A percentile compares a stretch with the other conserved stretches of the same genome.
phyloP scores from a whole-genome alignment of 2,888 invertebrate species.

The Malachius bipustulatus region DNA sequence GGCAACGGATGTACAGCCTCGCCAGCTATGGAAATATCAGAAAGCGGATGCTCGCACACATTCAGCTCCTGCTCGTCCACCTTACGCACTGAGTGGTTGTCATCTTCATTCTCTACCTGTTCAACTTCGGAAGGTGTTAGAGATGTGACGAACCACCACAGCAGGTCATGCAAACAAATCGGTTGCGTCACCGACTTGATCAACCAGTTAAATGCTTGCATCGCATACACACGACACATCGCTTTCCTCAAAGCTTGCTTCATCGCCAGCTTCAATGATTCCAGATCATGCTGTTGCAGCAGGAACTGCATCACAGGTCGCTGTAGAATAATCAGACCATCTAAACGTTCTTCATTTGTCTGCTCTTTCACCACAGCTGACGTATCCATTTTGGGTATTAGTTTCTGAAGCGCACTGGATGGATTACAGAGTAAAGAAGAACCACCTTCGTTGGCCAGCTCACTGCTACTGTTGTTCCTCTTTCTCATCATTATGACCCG shows the following conservation, averaged over 20 bases:
- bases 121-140: constrained; percentile 48
- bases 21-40: constrained; percentile 67
- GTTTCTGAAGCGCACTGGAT: constrained; percentile 71
- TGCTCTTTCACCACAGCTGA: constrained; percentile 39
- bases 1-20: constrained; percentile 52
- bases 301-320: constrained; percentile 84
- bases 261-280: constrained; percentile 73
- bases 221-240: constrained; percentile 71
- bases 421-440: constrained; percentile 80
- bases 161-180: constrained; percentile 81
- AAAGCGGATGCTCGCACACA: constrained; percentile 65
- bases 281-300: constrained; percentile 73
- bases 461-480: constrained; percentile 60
- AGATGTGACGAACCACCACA: constrained; percentile 94
- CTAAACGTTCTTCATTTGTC: constrained; percentile 35
- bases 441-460: constrained; percentile 51
- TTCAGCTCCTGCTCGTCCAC: constrained; percentile 41
- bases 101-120: constrained; percentile 44
- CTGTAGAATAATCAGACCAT: constrained; percentile 49
- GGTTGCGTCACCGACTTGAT: constrained; percentile 84
- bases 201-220: constrained; percentile 94
- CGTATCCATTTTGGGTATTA: constrained; percentile 56
- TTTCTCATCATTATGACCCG: constrained; percentile 50
- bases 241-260: constrained; percentile 73
- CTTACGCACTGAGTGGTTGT: constrained; percentile 37